Base-by-base conservation (phyloP, 2,113 vertebrate species). In the Tichodroma muraria region DNA sequence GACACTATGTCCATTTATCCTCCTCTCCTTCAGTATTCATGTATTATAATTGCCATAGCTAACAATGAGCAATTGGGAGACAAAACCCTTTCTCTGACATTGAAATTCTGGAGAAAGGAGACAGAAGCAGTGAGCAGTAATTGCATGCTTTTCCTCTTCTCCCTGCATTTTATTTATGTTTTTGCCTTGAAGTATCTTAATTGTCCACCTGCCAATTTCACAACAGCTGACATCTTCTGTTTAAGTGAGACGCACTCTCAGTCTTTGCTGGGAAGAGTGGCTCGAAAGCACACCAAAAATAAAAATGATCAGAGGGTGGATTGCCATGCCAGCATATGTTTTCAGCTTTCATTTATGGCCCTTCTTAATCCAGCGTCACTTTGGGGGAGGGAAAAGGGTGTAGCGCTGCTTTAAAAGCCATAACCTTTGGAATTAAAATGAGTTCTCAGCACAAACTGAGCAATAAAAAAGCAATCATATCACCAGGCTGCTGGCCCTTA, bases 381-480 rank as follows among this genome's bases (percentile, higher is more conserved):
- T 44, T 85, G 33, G 42, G 79, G 95, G 85, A 93, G 79, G 88
- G 80, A 94, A 93, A 76, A 65, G 80, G 76, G 75, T 88, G 84
- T 76, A 88, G 68, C 1, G 0, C 89, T 96, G 80, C 94, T 96
- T 96, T 96, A 97, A 97, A 96, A 97, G 81, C 94, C 76, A 89
- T 96, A 97, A 97, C 92, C 96, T 96, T 94, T 88, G 44, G 93
- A 97, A 97, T 96, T 96, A 96, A 95, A 97, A 92, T 0, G 53
- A 91, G 78, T 88, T 93, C 72, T 73, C 68, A 59, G 92, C 83
- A 89, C 78, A 95, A 97, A 93, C 94, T 57, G 90, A 92, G 90
- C 94, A 97, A 95, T 96, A 97, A 97, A 96, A 97, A 97, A 94
- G 95, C 93, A 97, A 97, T 97, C 96, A 88, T 97, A 96, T 95